Evolutionary conservation across 2,797 vertebrate species (phyloP), one percentile per base, ranked within the genome.

Genomic region (Gymnoscopelus braueri): DNA sequence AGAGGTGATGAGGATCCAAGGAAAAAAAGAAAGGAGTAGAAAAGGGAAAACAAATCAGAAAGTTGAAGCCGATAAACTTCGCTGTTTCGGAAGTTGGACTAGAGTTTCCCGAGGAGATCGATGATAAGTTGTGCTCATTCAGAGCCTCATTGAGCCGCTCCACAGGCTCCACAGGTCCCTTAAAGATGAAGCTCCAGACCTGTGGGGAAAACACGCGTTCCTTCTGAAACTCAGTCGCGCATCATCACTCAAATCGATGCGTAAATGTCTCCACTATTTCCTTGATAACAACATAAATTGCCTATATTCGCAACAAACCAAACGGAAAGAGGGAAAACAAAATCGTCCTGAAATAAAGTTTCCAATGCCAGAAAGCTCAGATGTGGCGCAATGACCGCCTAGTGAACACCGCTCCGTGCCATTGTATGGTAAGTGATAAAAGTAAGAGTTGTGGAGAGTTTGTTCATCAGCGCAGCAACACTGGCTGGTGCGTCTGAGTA

Each of bases 381-480:
- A 71, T 75, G 65, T 78, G 70, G 71, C 79, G 79, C 72, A 61
- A 84, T 78, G 78, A 89, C 81, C 81, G 78, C 77, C 77, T 82
- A 75, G 65, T 66, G 73, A 83, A 78, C 83, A 89, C 88, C 83
- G 81, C 83, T 87, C 71, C 51, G 71, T 77, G 78, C 65, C 72
- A 58, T 59, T 23, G 65, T 71, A 15, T 59, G 26, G 65, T 71
- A 15, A 51, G n/a, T 14, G 50, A 51, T 10, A 15, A 13, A 72
- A 83, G 63, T 49, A 71, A 81, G 72, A 74, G 77, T 61, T 74
- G 56, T 61, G 49, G 61, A 78, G 68, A 63, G 77, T 70, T 69
- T 74, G 74, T 60, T 44, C 39, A 44, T 24, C 15, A 61, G 59
- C 59, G 59, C 15, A 48, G 24, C 83, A 82, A 81, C 74, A 49